Base-by-base conservation (phyloP, 2,888 invertebrate genomes). In the Parnassius orleans region DNA sequence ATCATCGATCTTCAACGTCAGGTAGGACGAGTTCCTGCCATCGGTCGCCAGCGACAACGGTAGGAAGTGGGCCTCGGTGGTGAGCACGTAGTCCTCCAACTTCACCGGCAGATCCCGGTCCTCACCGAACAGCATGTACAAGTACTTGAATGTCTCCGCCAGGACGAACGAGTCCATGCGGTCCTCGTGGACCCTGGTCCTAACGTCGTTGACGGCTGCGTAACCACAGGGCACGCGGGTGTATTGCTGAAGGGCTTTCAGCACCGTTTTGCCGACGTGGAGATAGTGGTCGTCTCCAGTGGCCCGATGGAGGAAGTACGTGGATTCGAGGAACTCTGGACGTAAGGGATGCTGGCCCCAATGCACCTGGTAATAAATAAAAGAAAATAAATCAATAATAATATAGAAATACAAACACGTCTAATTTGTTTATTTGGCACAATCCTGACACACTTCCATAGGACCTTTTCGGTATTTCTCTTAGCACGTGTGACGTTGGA, bases 101-200 rank as follows among this genome's bases (percentile, higher is more conserved):
- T 97, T 95, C 14, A 98, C 86, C 9, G 96, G 93, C 56, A 98
- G 86, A 76, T 99, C 98, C 44, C 93, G 94, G 60, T 96, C 95
- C 71, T 98, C 85, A 1, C 98, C 95, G 83, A 99, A 99, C 63
- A 99, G 88, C 81, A 99, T 93, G 86, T 95, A 99, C 10, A 99
- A 92, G 83, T 99, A 99, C 85, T 99, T 99, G 78, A 99, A 97
- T 0, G 99, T 99, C 90, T 99, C 99, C 0, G 99, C 97, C 1
- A 99, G 92, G 0, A 99, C 98, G 89, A 98, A 99, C 0, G 99
- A 99, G 82, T 99, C 99, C 98, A 99, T 98, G 68, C 98, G 94
- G 79, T 99, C 98, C 80, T 99, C 98, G 77, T 98, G 97, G 64
- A 94, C 94, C 42, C 96, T 95, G 0, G 98, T 98, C 53, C 98